Evolutionary conservation across 2,888 invertebrate species (phyloP).

Genomic region (Aphidoletes aphidimyza): DNA sequence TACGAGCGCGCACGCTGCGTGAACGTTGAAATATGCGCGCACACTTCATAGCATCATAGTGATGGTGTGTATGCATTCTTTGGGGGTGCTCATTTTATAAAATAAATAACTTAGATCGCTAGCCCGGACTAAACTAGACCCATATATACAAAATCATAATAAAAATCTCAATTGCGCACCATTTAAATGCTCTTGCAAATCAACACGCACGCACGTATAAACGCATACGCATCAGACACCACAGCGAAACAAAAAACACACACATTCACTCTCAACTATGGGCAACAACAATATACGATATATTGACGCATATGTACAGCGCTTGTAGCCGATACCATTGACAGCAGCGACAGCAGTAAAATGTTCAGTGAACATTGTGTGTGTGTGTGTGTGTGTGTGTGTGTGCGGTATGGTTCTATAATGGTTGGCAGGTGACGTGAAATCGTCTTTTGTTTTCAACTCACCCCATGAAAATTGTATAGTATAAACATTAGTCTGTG

Average conservation of each 20-base stretch:
- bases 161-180: slow-evolving; percentile 44
- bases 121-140: slow-evolving; percentile 39
- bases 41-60: slow-evolving; percentile 1
- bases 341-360: too few species aligned
- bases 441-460: slow-evolving; percentile 66
- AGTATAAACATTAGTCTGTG: slow-evolving; percentile 54
- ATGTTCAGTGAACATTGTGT: neutral
- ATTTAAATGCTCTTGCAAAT: neutral
- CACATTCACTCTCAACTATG: neutral
- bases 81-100: slow-evolving; percentile 56
- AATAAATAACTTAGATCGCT: slow-evolving; percentile 53
- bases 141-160: slow-evolving; percentile 48
- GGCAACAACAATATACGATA: neutral
- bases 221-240: neutral
- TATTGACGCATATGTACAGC: neutral
- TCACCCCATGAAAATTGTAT: slow-evolving; percentile 65
- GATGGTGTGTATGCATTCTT: neutral
- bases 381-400: neutral
- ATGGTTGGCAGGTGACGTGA: slow-evolving; percentile 66
- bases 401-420: slow-evolving; percentile 55
- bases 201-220: neutral
- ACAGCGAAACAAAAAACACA: neutral
- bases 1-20: neutral
- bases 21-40: neutral
- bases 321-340: too few species aligned